phyloP scores from a whole-genome alignment of 2,797 vertebrate genomes.

The Brachymystax lenok region DNA sequence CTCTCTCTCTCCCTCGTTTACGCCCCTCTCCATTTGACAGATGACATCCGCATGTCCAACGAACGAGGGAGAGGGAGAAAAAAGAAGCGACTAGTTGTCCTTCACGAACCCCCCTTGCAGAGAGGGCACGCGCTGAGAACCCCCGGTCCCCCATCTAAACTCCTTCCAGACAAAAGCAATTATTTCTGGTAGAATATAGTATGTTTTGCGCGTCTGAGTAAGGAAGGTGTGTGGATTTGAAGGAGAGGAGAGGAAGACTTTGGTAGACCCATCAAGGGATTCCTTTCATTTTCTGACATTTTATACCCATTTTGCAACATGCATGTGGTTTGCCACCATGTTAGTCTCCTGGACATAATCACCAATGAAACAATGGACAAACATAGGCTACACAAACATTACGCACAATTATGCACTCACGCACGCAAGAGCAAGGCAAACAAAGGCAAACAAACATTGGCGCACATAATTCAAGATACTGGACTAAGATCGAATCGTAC shows the following conservation, averaged over 20 bases:
- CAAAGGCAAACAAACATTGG: constrained; percentile 5
- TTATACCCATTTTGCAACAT: constrained; percentile 52
- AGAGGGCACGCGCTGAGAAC: constrained; percentile 66
- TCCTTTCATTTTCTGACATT: constrained; percentile 58
- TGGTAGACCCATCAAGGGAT: constrained; percentile 68
- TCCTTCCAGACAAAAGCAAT: constrained; percentile 98
- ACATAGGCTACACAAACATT: constrained; percentile 15
- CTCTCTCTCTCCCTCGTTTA: constrained; percentile 32
- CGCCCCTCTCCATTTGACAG: constrained; percentile 70
- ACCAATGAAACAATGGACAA: neutral
- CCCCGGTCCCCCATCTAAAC: constrained; percentile 72
- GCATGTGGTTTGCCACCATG: constrained; percentile 12
- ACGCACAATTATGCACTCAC: constrained; percentile 3
- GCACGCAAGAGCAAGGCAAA: constrained; percentile 14
- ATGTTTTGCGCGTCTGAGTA: constrained; percentile 57
- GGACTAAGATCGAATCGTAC: no score
- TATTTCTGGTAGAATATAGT: constrained; percentile 89
- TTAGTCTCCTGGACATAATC: constrained; percentile 41
- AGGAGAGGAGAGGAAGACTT: constrained; percentile 68
- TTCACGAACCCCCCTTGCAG: constrained; percentile 73
- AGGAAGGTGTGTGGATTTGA: constrained; percentile 56
- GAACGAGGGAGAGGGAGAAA: constrained; percentile 37
- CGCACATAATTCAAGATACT: neutral
- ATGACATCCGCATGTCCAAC: constrained; percentile 77
- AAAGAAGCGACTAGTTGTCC: constrained; percentile 79